Percentiles rank a stretch among this genome's conserved stretches.
Evolutionary conservation across 2,888 invertebrate species (phyloP).

Genomic region (Oxytorus armatus): DNA sequence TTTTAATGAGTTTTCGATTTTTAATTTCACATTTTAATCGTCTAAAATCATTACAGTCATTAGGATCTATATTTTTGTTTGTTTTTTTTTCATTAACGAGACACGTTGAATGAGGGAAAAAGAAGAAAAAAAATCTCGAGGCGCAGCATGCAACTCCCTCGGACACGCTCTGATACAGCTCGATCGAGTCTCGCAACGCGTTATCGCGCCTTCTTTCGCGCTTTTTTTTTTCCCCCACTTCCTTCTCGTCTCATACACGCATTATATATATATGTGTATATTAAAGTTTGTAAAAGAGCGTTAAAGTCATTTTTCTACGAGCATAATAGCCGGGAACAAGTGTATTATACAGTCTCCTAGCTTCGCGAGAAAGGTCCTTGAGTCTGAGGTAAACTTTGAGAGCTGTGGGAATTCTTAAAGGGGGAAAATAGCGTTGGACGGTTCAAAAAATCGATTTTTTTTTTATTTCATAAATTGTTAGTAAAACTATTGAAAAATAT

Average conservation of each 20-base stretch:
- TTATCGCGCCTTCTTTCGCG: conserved; percentile 62
- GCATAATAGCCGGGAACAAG: conserved; percentile 34
- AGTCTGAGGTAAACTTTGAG: conserved; percentile 51
- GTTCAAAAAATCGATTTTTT: neutral
- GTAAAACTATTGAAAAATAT: too few species aligned
- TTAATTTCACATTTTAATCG: too few species aligned
- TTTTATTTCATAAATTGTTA: too few species aligned
- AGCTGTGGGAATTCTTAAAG: conserved; percentile 45
- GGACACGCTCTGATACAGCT: conserved; percentile 81
- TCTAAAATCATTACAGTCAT: neutral
- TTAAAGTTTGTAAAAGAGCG: conserved; percentile 6
- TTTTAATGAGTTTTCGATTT: too few species aligned
- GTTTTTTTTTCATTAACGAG: conserved; percentile 30
- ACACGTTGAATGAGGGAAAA: conserved; percentile 29
- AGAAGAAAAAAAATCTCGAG: conserved; percentile 44
- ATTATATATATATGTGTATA: conserved; percentile 6
- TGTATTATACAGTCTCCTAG: conserved; percentile 29
- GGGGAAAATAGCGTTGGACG: neutral
- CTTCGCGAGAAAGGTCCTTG: conserved; percentile 48
- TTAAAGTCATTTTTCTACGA: conserved; percentile 46
- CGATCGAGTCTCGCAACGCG: conserved; percentile 74
- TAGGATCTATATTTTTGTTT: neutral
- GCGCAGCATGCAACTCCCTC: conserved; percentile 74
- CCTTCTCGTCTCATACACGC: conserved; percentile 38
- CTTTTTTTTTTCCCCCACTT: conserved; percentile 44